phyloP scores from a whole-genome alignment of 2,113 vertebrate genomes.

The Centropus unirufus region DNA sequence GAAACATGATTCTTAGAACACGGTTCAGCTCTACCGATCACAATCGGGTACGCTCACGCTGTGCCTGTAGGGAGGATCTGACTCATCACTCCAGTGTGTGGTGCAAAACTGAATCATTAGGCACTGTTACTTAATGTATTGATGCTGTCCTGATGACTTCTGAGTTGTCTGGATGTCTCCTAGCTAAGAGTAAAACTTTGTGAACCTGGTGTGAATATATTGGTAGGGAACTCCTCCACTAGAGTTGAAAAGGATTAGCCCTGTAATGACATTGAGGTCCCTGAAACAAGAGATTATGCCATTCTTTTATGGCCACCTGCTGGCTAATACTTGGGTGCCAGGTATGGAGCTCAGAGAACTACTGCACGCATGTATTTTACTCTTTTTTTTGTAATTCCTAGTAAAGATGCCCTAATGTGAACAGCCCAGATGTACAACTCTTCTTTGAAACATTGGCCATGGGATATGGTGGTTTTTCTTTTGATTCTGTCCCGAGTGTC shows the following conservation, averaged over 20 bases:
- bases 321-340: background rate
- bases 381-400: background rate
- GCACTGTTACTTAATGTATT: background rate
- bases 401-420: background rate
- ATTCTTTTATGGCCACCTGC: background rate
- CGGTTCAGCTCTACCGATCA: background rate
- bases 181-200: background rate
- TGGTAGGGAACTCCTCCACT: background rate
- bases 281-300: background rate
- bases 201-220: background rate
- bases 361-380: rapidly evolving
- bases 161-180: background rate
- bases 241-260: background rate
- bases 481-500: background rate
- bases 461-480: rapidly evolving
- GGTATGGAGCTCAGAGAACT: background rate
- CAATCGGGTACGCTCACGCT: rapidly evolving
- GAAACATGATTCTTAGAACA: background rate
- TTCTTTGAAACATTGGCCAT: background rate
- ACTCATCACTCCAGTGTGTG: background rate
- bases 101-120: background rate
- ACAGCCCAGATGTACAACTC: background rate
- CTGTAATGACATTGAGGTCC: background rate
- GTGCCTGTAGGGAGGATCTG: background rate
- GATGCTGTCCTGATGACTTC: background rate